Percentiles rank a stretch among this genome's conserved stretches.
These are phyloP conservation scores for Caerostris darwini DNA, from an alignment of 1,140 invertebrate species.

Conservation along the genomic window DNA sequence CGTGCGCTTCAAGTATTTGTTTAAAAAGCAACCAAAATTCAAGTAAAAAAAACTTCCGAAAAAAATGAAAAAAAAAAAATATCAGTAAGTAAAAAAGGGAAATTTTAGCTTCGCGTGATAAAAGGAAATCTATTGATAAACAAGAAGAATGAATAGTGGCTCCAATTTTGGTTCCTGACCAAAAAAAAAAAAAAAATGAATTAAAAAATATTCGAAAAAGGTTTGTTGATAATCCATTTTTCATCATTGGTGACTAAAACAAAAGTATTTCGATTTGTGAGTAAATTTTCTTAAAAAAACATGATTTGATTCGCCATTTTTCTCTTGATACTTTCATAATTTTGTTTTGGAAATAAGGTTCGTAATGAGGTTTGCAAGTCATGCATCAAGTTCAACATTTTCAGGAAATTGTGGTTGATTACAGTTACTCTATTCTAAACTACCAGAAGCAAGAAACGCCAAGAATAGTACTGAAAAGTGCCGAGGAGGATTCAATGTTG, in stretches of 20 bases:
- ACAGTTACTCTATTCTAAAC: too few species aligned
- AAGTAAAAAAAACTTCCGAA: not conserved
- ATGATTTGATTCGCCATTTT: not conserved
- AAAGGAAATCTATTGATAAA: conserved; percentile 35
- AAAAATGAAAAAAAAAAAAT: not conserved
- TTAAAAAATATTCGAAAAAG: not conserved
- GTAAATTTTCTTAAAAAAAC: not conserved
- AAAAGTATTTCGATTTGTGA: conserved; percentile 46
- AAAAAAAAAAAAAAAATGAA: not conserved
- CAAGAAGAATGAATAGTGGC: not conserved
- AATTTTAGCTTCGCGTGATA: conserved; percentile 33
- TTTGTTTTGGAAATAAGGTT: not conserved
- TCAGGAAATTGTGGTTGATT: not conserved
- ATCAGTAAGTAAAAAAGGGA: not conserved
- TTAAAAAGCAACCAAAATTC: not conserved
- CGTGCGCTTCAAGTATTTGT: conserved; percentile 3
- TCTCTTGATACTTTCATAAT: not conserved
- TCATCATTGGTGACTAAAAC: not conserved
- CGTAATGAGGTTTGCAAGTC: not conserved
- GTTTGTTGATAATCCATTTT: conserved; percentile 33
- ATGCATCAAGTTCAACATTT: not conserved
- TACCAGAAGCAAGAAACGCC: too few species aligned
- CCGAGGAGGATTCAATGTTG: too few species aligned
- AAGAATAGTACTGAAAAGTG: too few species aligned
- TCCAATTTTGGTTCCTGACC: not conserved